Evolutionary conservation across 2,797 vertebrate species (phyloP), one percentile per base, ranked within the genome.

Genomic region (Periparus ater): DNA sequence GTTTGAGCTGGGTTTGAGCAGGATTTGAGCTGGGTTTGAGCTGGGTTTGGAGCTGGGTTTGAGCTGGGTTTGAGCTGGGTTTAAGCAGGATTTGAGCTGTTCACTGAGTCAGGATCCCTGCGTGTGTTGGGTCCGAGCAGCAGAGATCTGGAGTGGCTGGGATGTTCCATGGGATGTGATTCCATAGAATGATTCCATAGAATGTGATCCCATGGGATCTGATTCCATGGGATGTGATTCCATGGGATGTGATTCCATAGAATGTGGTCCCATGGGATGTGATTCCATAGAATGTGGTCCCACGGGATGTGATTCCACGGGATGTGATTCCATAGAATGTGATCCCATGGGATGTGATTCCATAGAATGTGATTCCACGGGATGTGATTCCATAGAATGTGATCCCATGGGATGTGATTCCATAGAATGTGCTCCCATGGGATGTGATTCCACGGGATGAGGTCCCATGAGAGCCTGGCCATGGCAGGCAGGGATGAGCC

Each of bases 91-190:
- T 42, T 42, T 42, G 19, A 61, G 42, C 63, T 11, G 63, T 25
- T 67, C 23, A 57, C 53, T 0, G 0, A 3, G 3, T 1, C 2
- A 0, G 6, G 1, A 1, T 47, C 58, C 23, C 29, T 5, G 10
- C 3, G 1, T 0, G 10, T 51, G 25, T 11, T 2, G 3, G 26
- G 30, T 18, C 21, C 1, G 0, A 48, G 60, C 44, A 10, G 38
- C 44, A 38, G 38, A 1, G 1, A 3, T 6, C 61, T 4, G 0
- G 11, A 13, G 30, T 15, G 23, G 9, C 32, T 63, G 74, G 32
- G 32, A 38, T 40, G 14, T 10, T 23, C 44, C 1, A 1, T 10
- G 18, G 34, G 72, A 17, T 50, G 36, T 40, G 20, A 0, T 10
- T 23, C 44, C 1, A 1, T 9, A 16, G 34, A 66, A 13, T 50